These are phyloP conservation scores for Tragelaphus imberbis DNA, from an alignment of 2,113 vertebrate species.

Conservation along the genomic window DNA sequence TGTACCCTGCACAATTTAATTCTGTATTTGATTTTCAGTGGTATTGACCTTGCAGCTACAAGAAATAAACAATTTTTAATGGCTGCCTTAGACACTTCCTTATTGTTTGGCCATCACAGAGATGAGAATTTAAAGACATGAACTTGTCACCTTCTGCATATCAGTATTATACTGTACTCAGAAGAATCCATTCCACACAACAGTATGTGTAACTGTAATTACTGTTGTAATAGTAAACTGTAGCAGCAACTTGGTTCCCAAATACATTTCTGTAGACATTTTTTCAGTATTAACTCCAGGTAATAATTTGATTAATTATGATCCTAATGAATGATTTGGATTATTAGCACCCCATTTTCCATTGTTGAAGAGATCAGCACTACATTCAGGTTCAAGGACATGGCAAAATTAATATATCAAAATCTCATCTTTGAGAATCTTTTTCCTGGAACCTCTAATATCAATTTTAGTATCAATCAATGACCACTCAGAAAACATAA, in stretches of 20 bases:
- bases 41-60: background rate
- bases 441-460: background rate
- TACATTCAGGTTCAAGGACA: background rate
- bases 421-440: background rate
- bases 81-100: background rate
- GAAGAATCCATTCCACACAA: background rate
- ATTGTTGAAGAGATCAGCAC: background rate
- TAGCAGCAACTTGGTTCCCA: background rate
- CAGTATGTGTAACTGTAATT: background rate
- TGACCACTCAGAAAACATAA: background rate
- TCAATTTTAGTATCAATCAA: background rate
- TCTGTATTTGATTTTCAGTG: background rate
- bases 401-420: background rate
- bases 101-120: background rate
- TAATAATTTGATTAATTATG: background rate
- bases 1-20: background rate
- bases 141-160: background rate
- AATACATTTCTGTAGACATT: background rate
- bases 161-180: background rate
- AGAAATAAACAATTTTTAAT: background rate
- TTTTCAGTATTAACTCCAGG: background rate
- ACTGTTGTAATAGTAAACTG: background rate
- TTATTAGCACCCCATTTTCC: background rate
- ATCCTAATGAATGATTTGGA: background rate
- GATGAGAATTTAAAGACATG: conserved; percentile 10